Evolutionary conservation across 2,888 invertebrate species (phyloP).

Genomic region (Melanchra persicariae): DNA sequence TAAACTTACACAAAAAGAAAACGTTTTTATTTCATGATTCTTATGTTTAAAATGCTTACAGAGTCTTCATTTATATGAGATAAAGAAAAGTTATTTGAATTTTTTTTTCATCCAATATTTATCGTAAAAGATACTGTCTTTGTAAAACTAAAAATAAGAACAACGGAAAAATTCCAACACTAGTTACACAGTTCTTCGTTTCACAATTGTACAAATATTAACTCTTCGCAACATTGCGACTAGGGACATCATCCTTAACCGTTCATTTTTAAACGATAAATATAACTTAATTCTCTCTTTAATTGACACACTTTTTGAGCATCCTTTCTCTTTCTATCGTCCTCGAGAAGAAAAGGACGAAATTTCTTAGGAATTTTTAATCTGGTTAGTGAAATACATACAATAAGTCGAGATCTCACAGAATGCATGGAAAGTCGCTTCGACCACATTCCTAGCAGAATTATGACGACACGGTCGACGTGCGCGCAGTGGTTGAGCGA

Average conservation of each 20-base stretch:
- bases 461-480: too few species aligned
- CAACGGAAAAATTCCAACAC: slow-evolving; percentile 39
- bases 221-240: slow-evolving; percentile 21
- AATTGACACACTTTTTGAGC: slow-evolving; percentile 28
- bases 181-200: slow-evolving; percentile 29
- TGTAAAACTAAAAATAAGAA: slow-evolving; percentile 27
- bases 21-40: background rate
- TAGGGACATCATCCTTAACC: slow-evolving; percentile 16
- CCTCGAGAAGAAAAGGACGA: slow-evolving; percentile 24
- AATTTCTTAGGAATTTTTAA: slow-evolving; percentile 13
- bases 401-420: slow-evolving; percentile 32
- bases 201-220: slow-evolving; percentile 63
- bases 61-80: too few species aligned
- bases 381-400: slow-evolving; percentile 29
- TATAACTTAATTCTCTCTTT: slow-evolving; percentile 2
- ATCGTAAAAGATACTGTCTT: background rate
- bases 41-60: too few species aligned
- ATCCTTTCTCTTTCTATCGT: slow-evolving; percentile 28
- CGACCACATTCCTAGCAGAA: slow-evolving; percentile 76
- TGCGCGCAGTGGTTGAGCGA: too few species aligned
- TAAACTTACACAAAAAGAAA: too few species aligned
- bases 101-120: background rate
- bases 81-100: background rate
- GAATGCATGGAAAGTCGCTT: slow-evolving; percentile 74
- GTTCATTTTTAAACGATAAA: slow-evolving; percentile 5